These are phyloP conservation scores for Parazoanthus darwini DNA, from an alignment of 92 coral and sea anemone species.

Conservation along the genomic window DNA sequence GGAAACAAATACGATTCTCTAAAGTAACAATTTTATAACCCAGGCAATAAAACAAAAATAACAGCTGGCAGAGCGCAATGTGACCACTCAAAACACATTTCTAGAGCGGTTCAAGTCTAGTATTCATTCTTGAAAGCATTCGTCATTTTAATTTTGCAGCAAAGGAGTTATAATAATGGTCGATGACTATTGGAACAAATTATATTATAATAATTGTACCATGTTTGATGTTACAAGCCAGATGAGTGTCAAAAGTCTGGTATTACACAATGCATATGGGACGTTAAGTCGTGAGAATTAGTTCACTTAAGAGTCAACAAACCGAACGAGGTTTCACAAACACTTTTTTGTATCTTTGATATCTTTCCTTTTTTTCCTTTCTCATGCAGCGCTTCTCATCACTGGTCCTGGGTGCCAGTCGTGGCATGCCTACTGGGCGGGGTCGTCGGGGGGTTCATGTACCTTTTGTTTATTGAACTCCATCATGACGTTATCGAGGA, in stretches of 20 bases:
- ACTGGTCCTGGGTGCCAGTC: conserved; percentile 86
- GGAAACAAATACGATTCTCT: too few species aligned
- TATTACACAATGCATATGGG: neutral
- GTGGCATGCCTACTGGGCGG: conserved; percentile 71
- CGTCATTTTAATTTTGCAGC: too few species aligned
- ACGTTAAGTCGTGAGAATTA: too few species aligned
- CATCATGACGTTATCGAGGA: conserved; percentile 50
- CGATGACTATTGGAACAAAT: too few species aligned
- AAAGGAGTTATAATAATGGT: too few species aligned
- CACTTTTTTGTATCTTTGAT: neutral
- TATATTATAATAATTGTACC: neutral
- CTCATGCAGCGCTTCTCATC: conserved; percentile 48
- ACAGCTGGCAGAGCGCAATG: too few species aligned
- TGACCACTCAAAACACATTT: too few species aligned
- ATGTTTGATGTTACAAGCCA: neutral
- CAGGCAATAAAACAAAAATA: too few species aligned
- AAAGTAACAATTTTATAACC: too few species aligned
- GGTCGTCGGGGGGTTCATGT: conserved; percentile 60
- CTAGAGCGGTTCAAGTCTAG: too few species aligned
- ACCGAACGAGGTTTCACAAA: neutral
- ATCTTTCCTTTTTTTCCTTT: neutral
- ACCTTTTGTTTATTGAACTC: conserved; percentile 62
- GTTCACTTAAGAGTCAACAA: too few species aligned
- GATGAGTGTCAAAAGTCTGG: neutral
- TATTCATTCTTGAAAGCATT: too few species aligned